Evolutionary conservation across 2,797 vertebrate genomes (phyloP).

Genomic region (Chanos chanos): DNA sequence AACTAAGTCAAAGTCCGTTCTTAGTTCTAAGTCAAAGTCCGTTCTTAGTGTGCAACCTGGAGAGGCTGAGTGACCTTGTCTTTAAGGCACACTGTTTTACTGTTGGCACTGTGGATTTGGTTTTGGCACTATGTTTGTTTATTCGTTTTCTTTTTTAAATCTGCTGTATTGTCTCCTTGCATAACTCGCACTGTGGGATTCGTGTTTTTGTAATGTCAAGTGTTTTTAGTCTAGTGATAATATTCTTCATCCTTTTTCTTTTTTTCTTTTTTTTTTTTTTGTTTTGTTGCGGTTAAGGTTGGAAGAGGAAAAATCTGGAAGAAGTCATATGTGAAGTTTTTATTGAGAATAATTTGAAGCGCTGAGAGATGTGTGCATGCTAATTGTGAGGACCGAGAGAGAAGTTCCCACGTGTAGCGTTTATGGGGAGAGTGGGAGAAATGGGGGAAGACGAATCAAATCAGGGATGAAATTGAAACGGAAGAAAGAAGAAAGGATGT

Average conservation of each 20-base stretch:
- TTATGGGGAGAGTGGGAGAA: slow-evolving; percentile 67
- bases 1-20: no score
- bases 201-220: slow-evolving; percentile 83
- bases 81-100: no score
- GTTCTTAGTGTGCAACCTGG: no score
- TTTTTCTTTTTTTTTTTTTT: slow-evolving; percentile 99
- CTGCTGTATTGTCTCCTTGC: slow-evolving; percentile 61
- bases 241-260: slow-evolving; percentile 99
- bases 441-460: slow-evolving; percentile 73
- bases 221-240: slow-evolving; percentile 79
- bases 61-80: no score
- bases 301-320: slow-evolving; percentile 98
- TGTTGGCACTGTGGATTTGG: slow-evolving; percentile 7
- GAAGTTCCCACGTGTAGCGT: slow-evolving; percentile 61
- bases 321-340: slow-evolving; percentile 97
- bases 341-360: slow-evolving; percentile 96
- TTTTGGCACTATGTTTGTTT: slow-evolving; percentile 42
- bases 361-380: slow-evolving; percentile 92
- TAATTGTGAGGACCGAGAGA: slow-evolving; percentile 51
- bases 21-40: no score
- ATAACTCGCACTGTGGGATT: no score
- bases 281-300: slow-evolving; percentile 99
- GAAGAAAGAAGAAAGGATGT: slow-evolving; percentile 99
- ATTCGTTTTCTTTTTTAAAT: slow-evolving; percentile 48
- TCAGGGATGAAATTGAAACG: slow-evolving; percentile 88